Conservation (phyloP, 2,113 vertebrate species). For the Archilochus colubris region DNA sequence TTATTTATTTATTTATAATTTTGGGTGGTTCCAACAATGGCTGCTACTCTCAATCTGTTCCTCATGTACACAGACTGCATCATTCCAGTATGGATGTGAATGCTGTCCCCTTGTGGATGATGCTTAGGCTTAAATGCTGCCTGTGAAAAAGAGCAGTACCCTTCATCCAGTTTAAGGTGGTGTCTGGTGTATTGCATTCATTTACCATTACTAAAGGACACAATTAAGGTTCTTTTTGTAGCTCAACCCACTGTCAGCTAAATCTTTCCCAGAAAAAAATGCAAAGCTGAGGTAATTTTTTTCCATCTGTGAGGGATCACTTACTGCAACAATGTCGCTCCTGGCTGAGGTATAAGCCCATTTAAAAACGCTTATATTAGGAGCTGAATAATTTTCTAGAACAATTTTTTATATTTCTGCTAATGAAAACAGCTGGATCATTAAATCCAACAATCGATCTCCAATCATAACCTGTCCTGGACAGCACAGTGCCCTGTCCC, state of each 20-base stretch:
- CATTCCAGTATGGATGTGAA: constrained; percentile 26
- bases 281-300: constrained; percentile 7
- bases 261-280: constrained; percentile 31
- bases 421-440: background rate
- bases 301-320: background rate
- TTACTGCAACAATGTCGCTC: background rate
- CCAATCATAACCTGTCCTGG: background rate
- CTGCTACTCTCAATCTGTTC: background rate
- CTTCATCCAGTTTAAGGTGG: constrained; percentile 8
- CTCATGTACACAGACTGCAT: background rate
- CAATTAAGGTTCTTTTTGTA: background rate
- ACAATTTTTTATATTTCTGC: background rate
- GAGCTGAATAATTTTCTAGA: background rate
- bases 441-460: background rate
- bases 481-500: fast-evolving
- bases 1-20: background rate
- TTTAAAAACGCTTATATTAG: constrained; percentile 18
- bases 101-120: constrained; percentile 61
- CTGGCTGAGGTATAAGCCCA: background rate
- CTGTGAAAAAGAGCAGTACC: background rate
- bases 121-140: background rate
- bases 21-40: background rate
- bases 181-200: background rate
- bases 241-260: background rate
- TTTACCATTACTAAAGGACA: background rate